These are phyloP conservation scores for Ardeotis arabs DNA, from an alignment of 2,113 vertebrate genomes.

Conservation along the genomic window DNA sequence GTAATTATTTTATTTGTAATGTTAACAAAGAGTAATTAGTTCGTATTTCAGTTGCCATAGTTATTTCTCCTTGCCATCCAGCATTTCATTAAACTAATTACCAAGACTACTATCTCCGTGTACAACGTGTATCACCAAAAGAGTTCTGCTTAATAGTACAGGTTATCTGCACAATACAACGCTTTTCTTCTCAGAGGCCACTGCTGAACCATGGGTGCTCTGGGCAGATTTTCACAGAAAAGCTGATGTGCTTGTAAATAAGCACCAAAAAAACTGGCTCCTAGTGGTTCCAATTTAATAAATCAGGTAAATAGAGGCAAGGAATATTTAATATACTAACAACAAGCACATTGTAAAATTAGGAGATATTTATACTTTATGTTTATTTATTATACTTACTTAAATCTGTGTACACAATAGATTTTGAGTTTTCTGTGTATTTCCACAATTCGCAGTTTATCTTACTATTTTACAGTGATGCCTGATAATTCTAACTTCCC, in stretches of 20 bases:
- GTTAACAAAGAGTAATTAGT: conserved; percentile 30
- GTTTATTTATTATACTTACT: not conserved
- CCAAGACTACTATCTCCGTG: not conserved
- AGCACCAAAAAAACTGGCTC: not conserved
- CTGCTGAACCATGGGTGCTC: not conserved
- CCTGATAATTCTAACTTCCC: conserved; percentile 94
- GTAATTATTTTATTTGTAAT: conserved; percentile 34
- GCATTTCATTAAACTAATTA: conserved; percentile 42
- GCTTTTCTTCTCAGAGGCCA: not conserved
- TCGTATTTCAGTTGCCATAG: conserved; percentile 54
- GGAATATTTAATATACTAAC: not conserved
- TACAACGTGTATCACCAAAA: not conserved
- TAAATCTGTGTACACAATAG: not conserved
- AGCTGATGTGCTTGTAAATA: not conserved
- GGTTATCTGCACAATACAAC: not conserved
- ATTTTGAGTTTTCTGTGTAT: not conserved
- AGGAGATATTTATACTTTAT: not conserved
- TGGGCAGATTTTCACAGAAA: not conserved
- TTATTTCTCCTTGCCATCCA: conserved; percentile 36
- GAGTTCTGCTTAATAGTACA: not conserved
- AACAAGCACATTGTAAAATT: not conserved
- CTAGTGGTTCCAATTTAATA: not conserved
- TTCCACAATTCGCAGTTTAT: conserved; percentile 53
- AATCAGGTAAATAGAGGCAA: not conserved
- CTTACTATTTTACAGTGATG: conserved; percentile 83